Evolutionary conservation across 2,888 invertebrate genomes (phyloP).

Genomic region (Nemapogon koenigi): DNA sequence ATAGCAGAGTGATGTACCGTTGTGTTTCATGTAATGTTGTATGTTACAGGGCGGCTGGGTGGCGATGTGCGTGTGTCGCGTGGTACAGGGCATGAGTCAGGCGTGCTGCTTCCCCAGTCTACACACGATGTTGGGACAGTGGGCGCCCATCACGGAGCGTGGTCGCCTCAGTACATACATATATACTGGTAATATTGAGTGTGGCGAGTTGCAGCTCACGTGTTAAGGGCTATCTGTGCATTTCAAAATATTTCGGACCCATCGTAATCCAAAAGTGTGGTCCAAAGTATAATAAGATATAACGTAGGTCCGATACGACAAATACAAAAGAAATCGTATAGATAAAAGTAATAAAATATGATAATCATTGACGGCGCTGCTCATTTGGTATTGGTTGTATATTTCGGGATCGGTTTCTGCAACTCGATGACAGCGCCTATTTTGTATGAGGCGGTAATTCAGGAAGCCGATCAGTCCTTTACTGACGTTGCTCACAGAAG

Average conservation of each 20-base stretch:
- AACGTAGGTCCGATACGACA: too few species aligned
- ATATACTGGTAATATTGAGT: slow-evolving; percentile 67
- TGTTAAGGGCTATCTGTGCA: neutral
- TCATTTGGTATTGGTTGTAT: too few species aligned
- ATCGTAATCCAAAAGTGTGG: neutral
- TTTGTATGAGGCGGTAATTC: too few species aligned
- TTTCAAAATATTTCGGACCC: neutral
- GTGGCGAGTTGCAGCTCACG: neutral
- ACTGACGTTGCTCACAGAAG: too few species aligned
- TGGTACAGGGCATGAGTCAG: slow-evolving; percentile 72
- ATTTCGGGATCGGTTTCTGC: too few species aligned
- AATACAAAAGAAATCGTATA: too few species aligned
- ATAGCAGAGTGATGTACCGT: neutral
- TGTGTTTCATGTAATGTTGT: too few species aligned
- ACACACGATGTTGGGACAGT: slow-evolving; percentile 73
- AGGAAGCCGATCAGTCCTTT: too few species aligned
- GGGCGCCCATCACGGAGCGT: slow-evolving; percentile 74
- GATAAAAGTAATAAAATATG: too few species aligned
- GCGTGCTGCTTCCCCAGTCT: slow-evolving; percentile 72
- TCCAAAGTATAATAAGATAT: too few species aligned
- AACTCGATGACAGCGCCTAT: too few species aligned
- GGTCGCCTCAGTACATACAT: slow-evolving; percentile 71
- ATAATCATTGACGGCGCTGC: too few species aligned
- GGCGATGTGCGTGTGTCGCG: slow-evolving; percentile 55
- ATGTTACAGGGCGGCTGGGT: slow-evolving; percentile 40